A percentile compares a stretch with the other conserved stretches of the same genome.
Evolutionary conservation across 1,140 invertebrate genomes (phyloP).

Genomic region (Listronotus bonariensis): DNA sequence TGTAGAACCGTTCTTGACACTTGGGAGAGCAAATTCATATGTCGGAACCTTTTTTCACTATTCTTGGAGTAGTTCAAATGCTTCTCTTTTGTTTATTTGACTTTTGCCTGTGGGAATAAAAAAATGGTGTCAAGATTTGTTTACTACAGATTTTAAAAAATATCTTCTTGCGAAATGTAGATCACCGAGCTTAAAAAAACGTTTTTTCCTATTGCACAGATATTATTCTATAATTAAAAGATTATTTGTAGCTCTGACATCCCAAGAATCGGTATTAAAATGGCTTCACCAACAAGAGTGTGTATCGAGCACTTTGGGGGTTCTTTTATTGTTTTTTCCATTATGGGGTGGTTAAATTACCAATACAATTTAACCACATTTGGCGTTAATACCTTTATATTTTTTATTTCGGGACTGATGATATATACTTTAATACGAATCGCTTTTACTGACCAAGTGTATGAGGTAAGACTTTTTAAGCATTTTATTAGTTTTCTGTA

Average conservation of each 20-base stretch:
- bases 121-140: too few relatives aligned
- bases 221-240: background rate
- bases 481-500: too few relatives aligned
- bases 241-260: background rate
- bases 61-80: too few relatives aligned
- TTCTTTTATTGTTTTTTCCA: conserved; percentile 23
- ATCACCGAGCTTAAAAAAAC: background rate
- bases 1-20: too few relatives aligned
- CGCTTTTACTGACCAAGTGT: conserved; percentile 21
- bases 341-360: conserved; percentile 26
- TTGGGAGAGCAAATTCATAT: too few relatives aligned
- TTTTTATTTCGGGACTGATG: conserved; percentile 16
- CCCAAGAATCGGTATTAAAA: conserved; percentile 1
- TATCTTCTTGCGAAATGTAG: conserved; percentile 6
- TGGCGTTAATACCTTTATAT: conserved; percentile 20
- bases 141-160: too few relatives aligned
- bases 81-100: too few relatives aligned
- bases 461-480: conserved; percentile 15
- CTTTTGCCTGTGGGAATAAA: too few relatives aligned
- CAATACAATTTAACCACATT: conserved; percentile 26
- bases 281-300: conserved; percentile 9
- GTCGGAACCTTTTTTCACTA: too few relatives aligned
- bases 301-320: conserved; percentile 19
- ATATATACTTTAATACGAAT: conserved; percentile 22
- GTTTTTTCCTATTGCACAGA: background rate